Evolutionary conservation across 2,797 vertebrate genomes (phyloP).

Genomic region (Spinus olivaceus): DNA sequence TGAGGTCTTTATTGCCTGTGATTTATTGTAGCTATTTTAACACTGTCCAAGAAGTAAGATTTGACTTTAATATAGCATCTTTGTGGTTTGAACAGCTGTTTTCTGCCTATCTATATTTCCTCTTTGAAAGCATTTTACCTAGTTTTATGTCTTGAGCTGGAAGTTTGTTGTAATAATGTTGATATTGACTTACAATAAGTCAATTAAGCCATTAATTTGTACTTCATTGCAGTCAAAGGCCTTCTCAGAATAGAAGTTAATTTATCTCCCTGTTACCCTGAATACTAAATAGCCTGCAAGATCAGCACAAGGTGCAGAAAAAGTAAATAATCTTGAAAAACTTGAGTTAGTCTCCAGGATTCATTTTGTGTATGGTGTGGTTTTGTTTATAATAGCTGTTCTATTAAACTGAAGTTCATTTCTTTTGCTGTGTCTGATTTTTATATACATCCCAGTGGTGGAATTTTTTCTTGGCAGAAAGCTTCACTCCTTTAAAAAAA

Average conservation of each 20-base stretch:
- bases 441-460: neutral
- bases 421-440: neutral
- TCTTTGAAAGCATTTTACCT: neutral
- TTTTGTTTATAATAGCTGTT: neutral
- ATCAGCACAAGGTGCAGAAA: neutral
- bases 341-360: neutral
- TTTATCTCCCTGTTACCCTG: neutral
- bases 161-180: neutral
- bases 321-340: neutral
- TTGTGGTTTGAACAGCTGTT: neutral
- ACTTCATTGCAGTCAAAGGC: neutral
- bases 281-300: neutral
- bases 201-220: neutral
- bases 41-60: neutral
- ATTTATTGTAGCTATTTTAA: neutral
- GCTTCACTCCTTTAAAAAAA: neutral
- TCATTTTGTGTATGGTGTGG: neutral
- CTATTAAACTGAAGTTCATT: neutral
- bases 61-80: neutral
- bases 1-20: neutral
- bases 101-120: neutral
- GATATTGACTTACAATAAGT: neutral
- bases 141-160: neutral
- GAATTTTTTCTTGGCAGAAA: neutral
- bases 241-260: neutral